phyloP scores from a whole-genome alignment of 2,888 invertebrate species.

The Agonopterix heracliana region DNA sequence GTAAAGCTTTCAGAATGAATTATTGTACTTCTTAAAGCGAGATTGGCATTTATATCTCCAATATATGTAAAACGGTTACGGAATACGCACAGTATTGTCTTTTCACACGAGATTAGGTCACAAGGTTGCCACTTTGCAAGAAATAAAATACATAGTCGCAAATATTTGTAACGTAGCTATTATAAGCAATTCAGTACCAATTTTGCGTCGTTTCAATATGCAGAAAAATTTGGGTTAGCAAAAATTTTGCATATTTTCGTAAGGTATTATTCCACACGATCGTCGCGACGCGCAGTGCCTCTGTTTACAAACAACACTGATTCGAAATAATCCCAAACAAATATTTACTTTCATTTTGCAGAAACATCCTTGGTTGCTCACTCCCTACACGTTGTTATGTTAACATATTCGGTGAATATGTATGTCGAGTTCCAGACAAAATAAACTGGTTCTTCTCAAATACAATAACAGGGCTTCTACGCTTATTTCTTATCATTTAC shows the following conservation, averaged over 20 bases:
- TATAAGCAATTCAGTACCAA: too few relatives aligned
- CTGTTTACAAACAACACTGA: slow-evolving; percentile 30
- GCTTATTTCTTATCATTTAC: too few relatives aligned
- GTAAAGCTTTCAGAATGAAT: slow-evolving; percentile 1
- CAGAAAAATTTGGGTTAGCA: too few relatives aligned
- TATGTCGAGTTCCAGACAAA: slow-evolving; percentile 4
- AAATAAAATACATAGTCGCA: too few relatives aligned
- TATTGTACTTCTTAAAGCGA: slow-evolving; percentile 2
- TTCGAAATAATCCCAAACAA: slow-evolving; percentile 41
- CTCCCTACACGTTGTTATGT: slow-evolving; percentile 14
- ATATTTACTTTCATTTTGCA: slow-evolving; percentile 38
- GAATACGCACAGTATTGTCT: neutral
- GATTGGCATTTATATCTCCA: neutral
- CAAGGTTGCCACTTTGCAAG: too few relatives aligned
- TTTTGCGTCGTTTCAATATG: too few relatives aligned
- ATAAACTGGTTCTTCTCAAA: neutral
- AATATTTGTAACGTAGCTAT: too few relatives aligned
- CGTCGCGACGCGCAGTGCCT: slow-evolving; percentile 1
- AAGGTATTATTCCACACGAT: too few relatives aligned
- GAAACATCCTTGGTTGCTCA: slow-evolving; percentile 25
- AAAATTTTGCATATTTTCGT: too few relatives aligned
- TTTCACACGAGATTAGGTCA: too few relatives aligned
- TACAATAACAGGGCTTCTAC: too few relatives aligned
- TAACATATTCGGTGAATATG: slow-evolving; percentile 11
- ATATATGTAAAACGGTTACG: slow-evolving; percentile 1